Evolutionary conservation across 2,888 invertebrate species (phyloP), one percentile per base, ranked within the genome.

Genomic region (Hypsopygia costalis): DNA sequence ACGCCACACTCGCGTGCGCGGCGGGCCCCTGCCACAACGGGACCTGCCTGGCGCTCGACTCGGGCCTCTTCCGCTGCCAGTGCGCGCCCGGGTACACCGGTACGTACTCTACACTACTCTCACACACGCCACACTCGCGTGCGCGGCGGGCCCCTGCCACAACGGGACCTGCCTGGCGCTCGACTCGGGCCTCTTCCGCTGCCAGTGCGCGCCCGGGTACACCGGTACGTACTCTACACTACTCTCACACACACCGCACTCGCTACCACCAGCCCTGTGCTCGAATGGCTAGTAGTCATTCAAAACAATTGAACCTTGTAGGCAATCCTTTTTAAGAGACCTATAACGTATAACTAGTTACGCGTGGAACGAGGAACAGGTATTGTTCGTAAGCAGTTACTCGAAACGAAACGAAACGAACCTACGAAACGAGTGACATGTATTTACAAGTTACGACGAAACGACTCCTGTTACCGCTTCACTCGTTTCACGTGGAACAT

Each of bases 161-260:
- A 94, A 94, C 81, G 95, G 93, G 58, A 93, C 92, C 40, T 95
- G 95, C 76, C 79, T 89, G 47, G 92, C 93, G 71, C 92, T 92
- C 65, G 77, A 76, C 58, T 48, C 89, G 48, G 91, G 91, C 50
- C 91, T 92, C 51, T 94, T 91, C 81, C 91, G 90, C 58, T 97
- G 97, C 89, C 69, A 72, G 51, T 97, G 97, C 81, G 87, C 90
- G 51, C 62, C 78, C 27, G 82, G 82, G 0, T 47, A 49, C 52
- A 74, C 55, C 31, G 86, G 86, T 85, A 1, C 41, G 71, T 64
- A 10, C n/a, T n/a, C 21, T 25, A 4, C 6, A 4, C 25, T 25
- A 7, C 25, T 4, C 5, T 8, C 6, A 5, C 25, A 25, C 6
- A 7, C 3, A 25, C 6, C 3, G 1, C 3, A n/a, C n/a, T n/a